These are phyloP conservation scores for Gasterosteus nipponicus DNA, from an alignment of 2,113 vertebrate genomes.

Conservation along the genomic window DNA sequence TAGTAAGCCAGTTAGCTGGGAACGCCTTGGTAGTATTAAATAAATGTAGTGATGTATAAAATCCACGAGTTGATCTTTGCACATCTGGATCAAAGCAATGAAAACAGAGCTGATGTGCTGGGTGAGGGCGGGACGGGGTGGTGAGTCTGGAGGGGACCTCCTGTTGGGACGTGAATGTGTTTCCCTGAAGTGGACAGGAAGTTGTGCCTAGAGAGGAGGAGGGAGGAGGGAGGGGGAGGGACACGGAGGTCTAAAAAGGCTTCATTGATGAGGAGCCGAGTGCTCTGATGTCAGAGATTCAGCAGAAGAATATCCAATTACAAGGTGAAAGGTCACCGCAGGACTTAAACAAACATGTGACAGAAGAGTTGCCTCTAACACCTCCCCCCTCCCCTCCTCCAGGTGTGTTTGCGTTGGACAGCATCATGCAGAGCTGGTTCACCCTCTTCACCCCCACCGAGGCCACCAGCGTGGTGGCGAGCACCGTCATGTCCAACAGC, in stretches of 20 bases:
- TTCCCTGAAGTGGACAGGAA: constrained; percentile 63
- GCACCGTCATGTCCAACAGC: constrained; percentile 94
- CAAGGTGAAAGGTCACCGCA: constrained; percentile 4
- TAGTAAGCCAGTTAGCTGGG: no score
- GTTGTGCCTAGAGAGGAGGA: constrained; percentile 34
- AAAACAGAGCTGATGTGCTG: background rate
- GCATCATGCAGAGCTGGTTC: constrained; percentile 98
- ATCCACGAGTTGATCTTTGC: no score
- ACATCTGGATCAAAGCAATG: background rate
- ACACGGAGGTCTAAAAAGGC: constrained; percentile 56
- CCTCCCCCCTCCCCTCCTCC: background rate
- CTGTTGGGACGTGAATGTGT: constrained; percentile 46
- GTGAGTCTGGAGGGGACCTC: constrained; percentile 50
- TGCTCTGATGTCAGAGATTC: constrained; percentile 43
- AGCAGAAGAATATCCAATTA: constrained; percentile 27
- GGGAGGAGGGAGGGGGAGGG: constrained; percentile 11
- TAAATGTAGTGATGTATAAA: background rate
- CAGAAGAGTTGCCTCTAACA: background rate
- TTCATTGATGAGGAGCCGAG: constrained; percentile 41
- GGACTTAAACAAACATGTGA: background rate
- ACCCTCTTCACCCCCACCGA: constrained; percentile 96
- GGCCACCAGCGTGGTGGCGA: constrained; percentile 94
- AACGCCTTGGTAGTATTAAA: background rate
- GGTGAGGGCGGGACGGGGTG: background rate
- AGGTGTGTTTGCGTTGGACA: constrained; percentile 91